Evolutionary conservation across 2,888 invertebrate species (phyloP), one percentile per base, ranked within the genome.

Genomic region (Lycaena phlaeas): DNA sequence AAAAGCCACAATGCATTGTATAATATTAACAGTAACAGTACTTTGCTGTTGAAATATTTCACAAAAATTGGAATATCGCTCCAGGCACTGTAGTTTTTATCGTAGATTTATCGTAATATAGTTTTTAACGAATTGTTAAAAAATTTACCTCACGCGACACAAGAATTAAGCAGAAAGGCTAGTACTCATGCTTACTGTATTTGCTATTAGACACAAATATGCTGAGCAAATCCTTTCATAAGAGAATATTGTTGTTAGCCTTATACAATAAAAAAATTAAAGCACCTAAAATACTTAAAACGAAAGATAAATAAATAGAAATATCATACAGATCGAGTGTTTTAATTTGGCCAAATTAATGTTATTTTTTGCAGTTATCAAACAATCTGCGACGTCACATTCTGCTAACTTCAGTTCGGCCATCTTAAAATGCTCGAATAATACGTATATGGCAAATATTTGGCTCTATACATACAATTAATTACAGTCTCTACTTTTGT

Each of bases 401-500:
- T n/a, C n/a, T n/a, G n/a, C n/a, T n/a, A n/a, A n/a, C n/a, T n/a
- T n/a, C n/a, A n/a, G n/a, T n/a, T n/a, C n/a, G n/a, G n/a, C n/a
- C 15, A 30, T 14, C n/a, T 30, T 30, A 15, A 30, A n/a, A n/a
- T n/a, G n/a, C n/a, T n/a, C 14, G 30, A 15, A 15, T 25, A n/a
- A n/a, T 45, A 72, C 68, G 64, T 71, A 72, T 73, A 73, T 82
- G 82, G 82, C 82, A 82, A 82, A 78, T 81, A 78, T 82, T 84
- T 82, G 82, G 82, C 82, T 81, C 78, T 70, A 66, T 68, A 77
- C 64, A 59, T 65, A 62, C 64, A 64, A 54, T 64, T 61, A 56
- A n/a, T n/a, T n/a, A n/a, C n/a, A n/a, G n/a, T n/a, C n/a, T n/a
- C n/a, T n/a, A n/a, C n/a, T n/a, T n/a, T n/a, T n/a, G n/a, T n/a